These are phyloP conservation scores for Mohoua ochrocephala DNA, from an alignment of 2,113 vertebrate genomes.

Conservation along the genomic window DNA sequence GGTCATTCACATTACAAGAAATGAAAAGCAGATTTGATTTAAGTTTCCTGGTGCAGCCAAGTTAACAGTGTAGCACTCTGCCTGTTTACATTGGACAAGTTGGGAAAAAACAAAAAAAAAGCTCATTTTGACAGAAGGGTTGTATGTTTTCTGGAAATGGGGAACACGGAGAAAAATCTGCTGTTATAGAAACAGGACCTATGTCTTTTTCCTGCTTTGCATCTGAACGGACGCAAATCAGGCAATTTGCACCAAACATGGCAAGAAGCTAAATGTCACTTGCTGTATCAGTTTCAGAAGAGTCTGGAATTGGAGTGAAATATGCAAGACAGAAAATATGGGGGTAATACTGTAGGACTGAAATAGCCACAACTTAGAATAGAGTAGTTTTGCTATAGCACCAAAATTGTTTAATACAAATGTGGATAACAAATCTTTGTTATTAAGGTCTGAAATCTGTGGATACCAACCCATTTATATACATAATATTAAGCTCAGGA, in stretches of 20 bases:
- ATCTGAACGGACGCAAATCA: neutral
- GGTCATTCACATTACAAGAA: neutral
- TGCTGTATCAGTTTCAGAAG: neutral
- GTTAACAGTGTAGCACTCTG: neutral
- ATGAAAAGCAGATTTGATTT: neutral
- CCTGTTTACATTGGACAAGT: neutral
- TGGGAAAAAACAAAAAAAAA: neutral
- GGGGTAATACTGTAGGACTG: neutral
- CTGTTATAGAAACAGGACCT: neutral
- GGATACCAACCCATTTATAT: neutral
- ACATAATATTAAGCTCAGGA: neutral
- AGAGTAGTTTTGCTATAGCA: neutral
- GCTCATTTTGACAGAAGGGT: neutral
- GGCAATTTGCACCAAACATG: neutral
- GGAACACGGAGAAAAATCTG: neutral
- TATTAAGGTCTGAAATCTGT: neutral
- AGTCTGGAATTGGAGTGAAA: neutral
- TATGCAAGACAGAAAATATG: neutral
- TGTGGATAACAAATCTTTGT: neutral
- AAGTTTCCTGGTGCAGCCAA: neutral
- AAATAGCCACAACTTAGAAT: neutral
- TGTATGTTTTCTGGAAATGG: neutral
- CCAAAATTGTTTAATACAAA: neutral
- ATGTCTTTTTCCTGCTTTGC: neutral
- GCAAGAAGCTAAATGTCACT: neutral